Percentiles rank a stretch among this genome's conserved stretches.
These are phyloP conservation scores for Hypselothyrea guttata DNA, from an alignment of 2,888 invertebrate species.

Conservation along the genomic window DNA sequence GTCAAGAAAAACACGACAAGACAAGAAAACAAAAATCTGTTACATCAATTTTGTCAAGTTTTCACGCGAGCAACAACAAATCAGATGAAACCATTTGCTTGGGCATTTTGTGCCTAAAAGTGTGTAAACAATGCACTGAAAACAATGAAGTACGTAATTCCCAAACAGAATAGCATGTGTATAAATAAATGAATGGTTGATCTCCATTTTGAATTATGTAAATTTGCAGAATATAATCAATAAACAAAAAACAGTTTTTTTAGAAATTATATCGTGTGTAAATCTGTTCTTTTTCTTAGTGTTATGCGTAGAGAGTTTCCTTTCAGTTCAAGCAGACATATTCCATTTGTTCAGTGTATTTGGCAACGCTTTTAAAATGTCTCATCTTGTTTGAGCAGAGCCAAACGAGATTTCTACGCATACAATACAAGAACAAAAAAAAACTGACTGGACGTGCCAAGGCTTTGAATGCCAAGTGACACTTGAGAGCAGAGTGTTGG, in stretches of 20 bases:
- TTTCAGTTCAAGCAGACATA: too few species aligned
- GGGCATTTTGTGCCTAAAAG: conserved; percentile 50
- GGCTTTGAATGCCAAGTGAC: conserved; percentile 63
- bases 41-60: conserved; percentile 66
- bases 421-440: conserved; percentile 40
- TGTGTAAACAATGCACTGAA: conserved; percentile 39
- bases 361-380: conserved; percentile 40
- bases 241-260: too few species aligned
- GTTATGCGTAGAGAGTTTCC: too few species aligned
- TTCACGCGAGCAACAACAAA: conserved; percentile 53
- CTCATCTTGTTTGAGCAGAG: conserved; percentile 37
- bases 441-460: conserved; percentile 58
- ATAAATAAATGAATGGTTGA: too few species aligned
- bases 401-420: conserved; percentile 40
- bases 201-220: not conserved
- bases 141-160: too few species aligned
- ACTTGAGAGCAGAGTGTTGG: conserved; percentile 54
- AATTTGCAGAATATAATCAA: not conserved
- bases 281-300: too few species aligned
- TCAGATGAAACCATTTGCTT: conserved; percentile 43
- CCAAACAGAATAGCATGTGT: too few species aligned
- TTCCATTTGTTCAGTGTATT: conserved; percentile 32
- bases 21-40: conserved; percentile 57
- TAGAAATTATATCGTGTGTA: too few species aligned
- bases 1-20: conserved; percentile 16